phyloP scores from a whole-genome alignment of 1,140 invertebrate genomes.

The Nomia melanderi region DNA sequence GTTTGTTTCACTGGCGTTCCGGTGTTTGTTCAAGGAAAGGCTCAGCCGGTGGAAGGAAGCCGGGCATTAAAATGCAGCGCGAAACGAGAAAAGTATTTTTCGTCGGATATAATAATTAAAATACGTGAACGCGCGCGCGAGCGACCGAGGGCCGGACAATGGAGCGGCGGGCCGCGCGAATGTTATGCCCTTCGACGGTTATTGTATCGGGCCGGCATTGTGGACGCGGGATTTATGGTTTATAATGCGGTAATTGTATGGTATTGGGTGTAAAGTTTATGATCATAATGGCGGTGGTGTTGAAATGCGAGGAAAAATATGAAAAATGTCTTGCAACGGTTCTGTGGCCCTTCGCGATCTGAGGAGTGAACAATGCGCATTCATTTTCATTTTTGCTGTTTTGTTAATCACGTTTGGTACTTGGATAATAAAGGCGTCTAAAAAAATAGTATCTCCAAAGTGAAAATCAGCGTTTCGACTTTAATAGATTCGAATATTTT shows the following conservation, averaged over 20 bases:
- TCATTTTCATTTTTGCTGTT: no score
- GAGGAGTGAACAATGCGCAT: not conserved
- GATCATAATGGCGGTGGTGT: not conserved
- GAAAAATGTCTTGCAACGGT: not conserved
- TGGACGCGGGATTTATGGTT: conserved; percentile 14
- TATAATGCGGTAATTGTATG: conserved; percentile 30
- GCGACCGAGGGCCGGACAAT: conserved; percentile 4
- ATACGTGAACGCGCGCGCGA: no score
- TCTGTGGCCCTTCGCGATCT: not conserved
- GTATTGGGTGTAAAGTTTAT: not conserved
- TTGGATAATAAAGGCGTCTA: no score
- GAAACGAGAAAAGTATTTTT: conserved; percentile 30
- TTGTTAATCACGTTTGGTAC: no score
- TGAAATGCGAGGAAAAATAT: not conserved
- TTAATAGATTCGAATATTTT: no score
- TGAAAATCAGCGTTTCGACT: no score
- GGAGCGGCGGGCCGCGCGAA: not conserved
- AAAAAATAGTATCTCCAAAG: no score
- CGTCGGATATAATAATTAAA: conserved; percentile 41
- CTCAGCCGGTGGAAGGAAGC: conserved; percentile 28
- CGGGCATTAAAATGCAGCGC: conserved; percentile 30
- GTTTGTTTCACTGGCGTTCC: conserved; percentile 20
- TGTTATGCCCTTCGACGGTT: conserved; percentile 28
- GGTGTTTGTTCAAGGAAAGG: conserved; percentile 35
- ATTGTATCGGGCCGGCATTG: conserved; percentile 36